These are phyloP conservation scores for Oedothorax gibbosus DNA, from an alignment of 1,140 invertebrate species.

Conservation along the genomic window DNA sequence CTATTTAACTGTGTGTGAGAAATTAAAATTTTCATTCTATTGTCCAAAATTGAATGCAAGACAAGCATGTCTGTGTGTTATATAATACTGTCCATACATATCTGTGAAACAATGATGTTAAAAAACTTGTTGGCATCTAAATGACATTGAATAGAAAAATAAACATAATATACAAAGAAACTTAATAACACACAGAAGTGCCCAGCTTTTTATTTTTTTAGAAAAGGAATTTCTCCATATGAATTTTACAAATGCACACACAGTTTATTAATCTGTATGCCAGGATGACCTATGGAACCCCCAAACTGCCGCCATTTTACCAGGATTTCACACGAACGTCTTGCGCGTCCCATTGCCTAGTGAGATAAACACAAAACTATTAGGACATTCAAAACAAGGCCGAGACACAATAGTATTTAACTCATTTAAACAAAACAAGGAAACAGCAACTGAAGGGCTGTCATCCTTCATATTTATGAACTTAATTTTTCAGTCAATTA, in stretches of 20 bases:
- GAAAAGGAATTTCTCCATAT: neutral
- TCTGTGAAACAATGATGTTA: neutral
- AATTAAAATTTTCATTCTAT: neutral
- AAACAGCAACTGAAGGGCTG: neutral
- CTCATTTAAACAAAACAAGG: neutral
- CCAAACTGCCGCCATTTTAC: conserved; percentile 1
- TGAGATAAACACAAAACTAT: conserved; percentile 30
- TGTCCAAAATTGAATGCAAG: neutral
- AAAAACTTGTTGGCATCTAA: neutral
- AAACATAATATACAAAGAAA: conserved; percentile 5
- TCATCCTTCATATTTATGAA: neutral
- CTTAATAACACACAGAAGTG: conserved; percentile 1
- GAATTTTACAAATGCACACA: conserved; percentile 14
- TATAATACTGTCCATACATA: neutral
- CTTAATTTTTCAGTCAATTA: neutral
- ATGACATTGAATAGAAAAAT: neutral
- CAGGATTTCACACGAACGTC: conserved; percentile 34
- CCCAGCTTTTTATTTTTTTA: too few species aligned
- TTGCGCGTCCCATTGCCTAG: conserved; percentile 22
- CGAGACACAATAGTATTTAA: neutral
- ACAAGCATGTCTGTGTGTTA: neutral
- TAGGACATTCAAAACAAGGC: neutral
- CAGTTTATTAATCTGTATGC: conserved; percentile 28
- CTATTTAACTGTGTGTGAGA: conserved; percentile 27
- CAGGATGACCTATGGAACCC: neutral